These are phyloP conservation scores for Rhineura floridana DNA, from an alignment of 2,113 vertebrate species.

Conservation along the genomic window DNA sequence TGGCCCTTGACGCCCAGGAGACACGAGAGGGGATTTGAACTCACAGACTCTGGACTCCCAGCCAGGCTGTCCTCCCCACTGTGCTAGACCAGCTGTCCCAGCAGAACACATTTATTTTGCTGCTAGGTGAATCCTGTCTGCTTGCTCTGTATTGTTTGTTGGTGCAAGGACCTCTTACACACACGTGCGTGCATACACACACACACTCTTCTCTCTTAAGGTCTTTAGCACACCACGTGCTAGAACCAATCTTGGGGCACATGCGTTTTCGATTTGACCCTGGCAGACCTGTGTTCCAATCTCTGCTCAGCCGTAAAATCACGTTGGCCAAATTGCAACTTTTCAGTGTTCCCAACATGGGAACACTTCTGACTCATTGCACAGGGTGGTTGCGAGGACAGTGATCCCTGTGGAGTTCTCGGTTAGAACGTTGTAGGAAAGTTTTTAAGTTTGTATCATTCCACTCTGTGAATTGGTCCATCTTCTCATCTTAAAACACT, in stretches of 20 bases:
- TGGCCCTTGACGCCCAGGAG: too few species aligned
- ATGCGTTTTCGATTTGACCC: background rate
- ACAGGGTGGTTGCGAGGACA: background rate
- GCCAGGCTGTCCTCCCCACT: too few species aligned
- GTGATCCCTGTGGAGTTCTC: background rate
- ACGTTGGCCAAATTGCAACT: background rate
- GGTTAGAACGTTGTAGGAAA: background rate
- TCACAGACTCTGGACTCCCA: too few species aligned
- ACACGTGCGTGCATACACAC: too few species aligned
- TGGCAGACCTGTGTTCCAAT: background rate
- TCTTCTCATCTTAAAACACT: background rate
- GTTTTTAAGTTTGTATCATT: too few species aligned
- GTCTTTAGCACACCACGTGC: background rate
- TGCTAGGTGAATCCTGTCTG: too few species aligned
- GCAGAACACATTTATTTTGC: too few species aligned
- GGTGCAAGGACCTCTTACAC: background rate
- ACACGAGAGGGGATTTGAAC: too few species aligned
- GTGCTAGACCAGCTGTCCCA: too few species aligned
- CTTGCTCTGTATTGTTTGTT: background rate
- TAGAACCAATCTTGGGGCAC: background rate
- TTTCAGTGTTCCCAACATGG: background rate
- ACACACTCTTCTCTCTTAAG: too few species aligned
- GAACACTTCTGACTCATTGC: background rate
- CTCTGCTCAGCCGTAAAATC: background rate
- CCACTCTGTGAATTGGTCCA: background rate